Evolutionary conservation across 1,140 invertebrate species (phyloP), one percentile per base, ranked within the genome.

Genomic region (Macrotrachela quadricornifera): DNA sequence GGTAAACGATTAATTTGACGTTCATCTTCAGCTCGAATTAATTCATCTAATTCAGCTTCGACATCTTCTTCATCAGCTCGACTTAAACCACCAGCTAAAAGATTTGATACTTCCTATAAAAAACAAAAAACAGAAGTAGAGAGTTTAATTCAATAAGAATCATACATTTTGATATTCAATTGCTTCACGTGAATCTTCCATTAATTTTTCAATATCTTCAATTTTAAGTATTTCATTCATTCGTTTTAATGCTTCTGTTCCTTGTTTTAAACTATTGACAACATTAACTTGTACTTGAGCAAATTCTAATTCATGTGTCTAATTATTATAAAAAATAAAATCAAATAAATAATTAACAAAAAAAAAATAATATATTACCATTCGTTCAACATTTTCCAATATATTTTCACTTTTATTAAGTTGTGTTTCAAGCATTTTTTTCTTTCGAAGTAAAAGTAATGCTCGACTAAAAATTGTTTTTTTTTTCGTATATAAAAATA

Each of bases 131-230:
- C 21, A 8, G 8, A 30, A 4, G 8, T 4, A 30, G 2, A 30
- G 21, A 30, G 21, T 4, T 30, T 2, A 30, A 30, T 30, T 2
- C 8, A 30, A n/a, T n/a, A n/a, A n/a, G n/a, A n/a, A 4, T 30
- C 21, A 18, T 47, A 53, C 53, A 36, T 44, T 41, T 44, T 54
- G 53, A 18, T 49, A 44, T 21, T 54, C 53, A 16, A 50, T 46
- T 18, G 46, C 38, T 39, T 54, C 53, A 13, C 15, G 46, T 1
- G 47, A 43, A 50, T 54, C 53, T 11, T 48, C 53, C 53, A 54
- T 48, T 17, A 48, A 47, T 10, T 54, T 21, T 44, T 54, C 53
- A 17, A 54, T 50, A 43, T 54, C 43, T 39, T 54, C 53, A 17
- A 54, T 43, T 14, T 38, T 49, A 13, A 54, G 15, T 46, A 54